These are phyloP conservation scores for Leucoma salicis DNA, from an alignment of 2,888 invertebrate genomes.

Conservation along the genomic window DNA sequence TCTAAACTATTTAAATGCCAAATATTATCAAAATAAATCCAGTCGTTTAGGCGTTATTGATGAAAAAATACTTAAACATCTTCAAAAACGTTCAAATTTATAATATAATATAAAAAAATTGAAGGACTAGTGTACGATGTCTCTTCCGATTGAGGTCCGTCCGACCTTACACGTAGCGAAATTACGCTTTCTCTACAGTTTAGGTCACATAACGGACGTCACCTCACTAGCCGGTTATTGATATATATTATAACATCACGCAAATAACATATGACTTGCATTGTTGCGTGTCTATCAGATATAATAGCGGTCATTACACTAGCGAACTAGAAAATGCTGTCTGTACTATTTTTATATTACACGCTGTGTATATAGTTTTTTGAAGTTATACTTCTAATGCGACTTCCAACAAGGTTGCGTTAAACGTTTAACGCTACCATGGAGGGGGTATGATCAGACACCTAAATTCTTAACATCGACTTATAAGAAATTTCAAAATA, in stretches of 20 bases:
- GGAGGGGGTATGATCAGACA: no score
- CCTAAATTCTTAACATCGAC: no score
- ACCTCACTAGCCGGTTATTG: constrained; percentile 30
- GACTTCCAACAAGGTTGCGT: no score
- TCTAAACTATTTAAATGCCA: no score
- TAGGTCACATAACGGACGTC: constrained; percentile 54
- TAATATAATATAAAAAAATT: no score
- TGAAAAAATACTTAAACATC: background rate
- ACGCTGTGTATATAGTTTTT: constrained; percentile 1
- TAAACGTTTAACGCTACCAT: no score
- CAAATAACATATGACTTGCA: background rate
- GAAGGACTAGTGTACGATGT: background rate
- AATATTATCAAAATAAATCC: no score
- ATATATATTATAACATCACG: constrained; percentile 15
- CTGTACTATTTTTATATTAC: constrained; percentile 2
- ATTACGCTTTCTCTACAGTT: constrained; percentile 51
- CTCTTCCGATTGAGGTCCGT: constrained; percentile 15
- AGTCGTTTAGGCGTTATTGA: no score
- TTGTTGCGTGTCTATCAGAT: constrained; percentile 28
- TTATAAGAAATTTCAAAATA: no score
- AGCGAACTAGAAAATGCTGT: constrained; percentile 1
- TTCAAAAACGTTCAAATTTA: no score
- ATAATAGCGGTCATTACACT: background rate
- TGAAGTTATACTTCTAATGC: no score
- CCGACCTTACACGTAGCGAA: constrained; percentile 40